Conservation (phyloP, 2,888 invertebrate species). For the Frankliniella fusca region DNA sequence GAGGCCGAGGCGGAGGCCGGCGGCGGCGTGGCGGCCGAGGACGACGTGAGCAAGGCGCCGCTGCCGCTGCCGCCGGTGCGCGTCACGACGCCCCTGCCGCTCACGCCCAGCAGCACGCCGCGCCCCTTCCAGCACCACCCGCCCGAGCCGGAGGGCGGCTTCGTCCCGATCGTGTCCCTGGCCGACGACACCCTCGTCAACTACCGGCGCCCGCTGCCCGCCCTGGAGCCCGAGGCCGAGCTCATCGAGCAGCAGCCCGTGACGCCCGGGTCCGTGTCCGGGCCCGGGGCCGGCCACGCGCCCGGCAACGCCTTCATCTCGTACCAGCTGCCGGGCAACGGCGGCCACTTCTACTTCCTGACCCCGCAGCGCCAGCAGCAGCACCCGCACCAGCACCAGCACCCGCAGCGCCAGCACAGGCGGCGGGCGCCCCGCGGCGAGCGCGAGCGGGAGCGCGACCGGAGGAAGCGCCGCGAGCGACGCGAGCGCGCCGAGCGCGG, state of each 20-base stretch:
- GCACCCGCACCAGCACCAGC: not conserved
- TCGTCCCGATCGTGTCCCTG: slow-evolving; percentile 46
- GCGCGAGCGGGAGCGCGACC: slow-evolving; percentile 40
- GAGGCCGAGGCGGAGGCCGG: slow-evolving; percentile 33
- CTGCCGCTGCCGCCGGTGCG: slow-evolving; percentile 40
- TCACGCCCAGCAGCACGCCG: slow-evolving; percentile 41
- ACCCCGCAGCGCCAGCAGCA: slow-evolving; percentile 57
- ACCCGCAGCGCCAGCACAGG: slow-evolving; percentile 11
- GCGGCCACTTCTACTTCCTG: slow-evolving; percentile 72
- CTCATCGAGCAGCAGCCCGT: slow-evolving; percentile 49
- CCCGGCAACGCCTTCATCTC: slow-evolving; percentile 58
- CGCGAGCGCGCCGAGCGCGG: not conserved
- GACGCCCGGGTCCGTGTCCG: slow-evolving; percentile 19
- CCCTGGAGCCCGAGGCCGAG: slow-evolving; percentile 66
- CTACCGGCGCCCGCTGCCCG: slow-evolving; percentile 62
- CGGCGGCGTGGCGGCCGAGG: slow-evolving; percentile 31
- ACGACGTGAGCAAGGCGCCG: slow-evolving; percentile 38
- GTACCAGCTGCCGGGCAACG: slow-evolving; percentile 68
- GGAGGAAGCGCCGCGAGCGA: slow-evolving; percentile 41
- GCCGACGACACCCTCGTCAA: slow-evolving; percentile 68
- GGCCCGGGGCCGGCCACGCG: not conserved
- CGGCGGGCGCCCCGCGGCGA: not conserved
- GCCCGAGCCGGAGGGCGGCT: slow-evolving; percentile 39
- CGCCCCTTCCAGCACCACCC: slow-evolving; percentile 42
- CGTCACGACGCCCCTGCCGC: slow-evolving; percentile 39